Evolutionary conservation across 2,113 vertebrate genomes (phyloP).

Genomic region (Vombatus ursinus): DNA sequence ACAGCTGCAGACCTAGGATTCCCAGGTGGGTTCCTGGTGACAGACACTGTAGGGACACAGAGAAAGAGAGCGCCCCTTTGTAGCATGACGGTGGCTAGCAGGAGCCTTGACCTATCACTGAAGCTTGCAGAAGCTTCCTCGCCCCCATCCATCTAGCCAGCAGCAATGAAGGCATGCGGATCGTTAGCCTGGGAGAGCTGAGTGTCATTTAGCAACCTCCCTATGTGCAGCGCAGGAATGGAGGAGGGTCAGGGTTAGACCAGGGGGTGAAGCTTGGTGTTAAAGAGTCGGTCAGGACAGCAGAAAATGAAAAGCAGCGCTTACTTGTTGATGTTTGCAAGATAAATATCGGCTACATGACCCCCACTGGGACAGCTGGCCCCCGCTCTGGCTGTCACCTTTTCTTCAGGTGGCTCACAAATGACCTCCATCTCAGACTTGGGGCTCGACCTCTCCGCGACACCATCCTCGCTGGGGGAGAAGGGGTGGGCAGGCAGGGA

Average conservation of each 20-base stretch:
- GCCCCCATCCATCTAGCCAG: conserved; percentile 27
- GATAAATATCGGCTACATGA: conserved; percentile 98
- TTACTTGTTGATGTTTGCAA: conserved; percentile 99
- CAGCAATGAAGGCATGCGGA: conserved; percentile 46
- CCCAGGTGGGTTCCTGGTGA: conserved; percentile 28
- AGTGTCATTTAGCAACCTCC: not conserved
- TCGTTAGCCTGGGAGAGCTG: conserved; percentile 33
- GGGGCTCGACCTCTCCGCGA: conserved; percentile 92
- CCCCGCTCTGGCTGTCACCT: conserved; percentile 92
- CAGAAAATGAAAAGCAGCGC: conserved; percentile 82
- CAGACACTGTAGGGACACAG: not conserved
- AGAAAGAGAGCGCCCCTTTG: not conserved
- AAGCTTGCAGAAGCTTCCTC: not conserved
- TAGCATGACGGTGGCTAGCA: not conserved
- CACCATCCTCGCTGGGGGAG: conserved; percentile 88
- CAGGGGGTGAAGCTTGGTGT: conserved; percentile 60
- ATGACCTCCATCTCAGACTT: conserved; percentile 93
- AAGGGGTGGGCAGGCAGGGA: conserved; percentile 70
- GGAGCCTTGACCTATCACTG: not conserved
- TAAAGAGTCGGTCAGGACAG: conserved; percentile 57
- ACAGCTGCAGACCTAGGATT: not conserved
- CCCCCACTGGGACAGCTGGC: conserved; percentile 94
- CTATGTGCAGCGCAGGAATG: conserved; percentile 6
- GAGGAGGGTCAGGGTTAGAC: conserved; percentile 63
- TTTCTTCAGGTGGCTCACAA: conserved; percentile 92